Evolutionary conservation across 30 jellyfish, hydroid and myxozoan species (phyloP).

Genomic region (Clytia hemisphaerica): DNA sequence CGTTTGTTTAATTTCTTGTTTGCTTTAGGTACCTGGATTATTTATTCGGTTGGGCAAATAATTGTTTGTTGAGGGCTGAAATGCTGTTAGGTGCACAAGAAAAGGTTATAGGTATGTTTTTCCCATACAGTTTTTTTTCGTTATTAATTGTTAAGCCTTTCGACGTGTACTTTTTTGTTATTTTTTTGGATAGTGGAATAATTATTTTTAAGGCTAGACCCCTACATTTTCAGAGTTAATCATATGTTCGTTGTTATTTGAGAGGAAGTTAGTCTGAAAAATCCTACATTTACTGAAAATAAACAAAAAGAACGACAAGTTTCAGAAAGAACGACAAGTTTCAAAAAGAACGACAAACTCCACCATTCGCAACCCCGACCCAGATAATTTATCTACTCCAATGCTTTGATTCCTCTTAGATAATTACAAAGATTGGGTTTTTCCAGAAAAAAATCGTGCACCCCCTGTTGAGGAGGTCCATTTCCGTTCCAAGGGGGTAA

Average conservation of each 20-base stretch:
- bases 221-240: not conserved
- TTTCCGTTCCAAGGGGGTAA: no score
- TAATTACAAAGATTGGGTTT: no score
- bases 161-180: not conserved
- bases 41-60: slow-evolving; percentile 81
- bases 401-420: no score
- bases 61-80: slow-evolving; percentile 80
- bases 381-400: no score
- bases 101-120: slow-evolving; percentile 54
- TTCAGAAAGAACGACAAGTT: no score
- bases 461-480: no score
- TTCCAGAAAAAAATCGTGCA: no score
- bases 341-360: no score
- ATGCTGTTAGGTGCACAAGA: slow-evolving; percentile 63
- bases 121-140: not conserved
- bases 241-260: not conserved
- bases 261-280: not conserved
- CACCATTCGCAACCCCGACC: no score
- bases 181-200: not conserved
- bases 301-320: no score
- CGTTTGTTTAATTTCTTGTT: not conserved
- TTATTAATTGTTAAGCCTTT: not conserved
- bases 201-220: not conserved
- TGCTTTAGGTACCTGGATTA: slow-evolving; percentile 56
- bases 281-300: not conserved